Evolutionary conservation across 2,888 invertebrate species (phyloP).

Genomic region (Prionchulus punctatus): DNA sequence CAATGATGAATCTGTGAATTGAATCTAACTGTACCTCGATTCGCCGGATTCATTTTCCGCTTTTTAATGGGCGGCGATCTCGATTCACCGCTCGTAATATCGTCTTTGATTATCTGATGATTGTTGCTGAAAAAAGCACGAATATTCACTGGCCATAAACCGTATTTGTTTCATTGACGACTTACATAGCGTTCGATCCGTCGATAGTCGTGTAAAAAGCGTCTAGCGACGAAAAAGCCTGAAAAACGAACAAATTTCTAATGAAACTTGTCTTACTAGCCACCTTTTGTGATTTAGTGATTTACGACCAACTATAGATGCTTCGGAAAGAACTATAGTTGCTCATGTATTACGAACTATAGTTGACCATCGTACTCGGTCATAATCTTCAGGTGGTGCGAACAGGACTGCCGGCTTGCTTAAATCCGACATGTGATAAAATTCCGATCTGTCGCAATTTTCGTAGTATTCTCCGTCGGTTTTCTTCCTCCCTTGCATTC

Average conservation of each 20-base stretch:
- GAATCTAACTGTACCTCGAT: constrained; percentile 28
- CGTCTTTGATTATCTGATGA: neutral
- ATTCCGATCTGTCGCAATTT: constrained; percentile 84
- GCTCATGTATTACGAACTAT: too few species aligned
- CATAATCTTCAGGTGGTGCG: constrained; percentile 73
- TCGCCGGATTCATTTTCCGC: constrained; percentile 22
- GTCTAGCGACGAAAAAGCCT: too few species aligned
- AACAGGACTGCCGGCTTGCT: constrained; percentile 84
- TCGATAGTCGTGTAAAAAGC: neutral
- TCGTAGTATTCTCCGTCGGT: constrained; percentile 91
- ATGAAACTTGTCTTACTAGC: too few species aligned
- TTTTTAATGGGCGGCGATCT: constrained; percentile 25
- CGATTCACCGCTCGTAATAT: constrained; percentile 7
- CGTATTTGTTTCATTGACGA: neutral
- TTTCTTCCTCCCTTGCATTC: constrained; percentile 50
- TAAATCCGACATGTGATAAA: constrained; percentile 91
- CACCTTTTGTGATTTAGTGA: too few species aligned
- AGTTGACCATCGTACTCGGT: too few species aligned
- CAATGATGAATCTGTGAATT: too few species aligned
- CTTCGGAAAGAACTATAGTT: too few species aligned
- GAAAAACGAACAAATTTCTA: too few species aligned
- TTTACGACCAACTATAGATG: too few species aligned
- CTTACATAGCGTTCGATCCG: neutral
- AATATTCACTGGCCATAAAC: neutral
- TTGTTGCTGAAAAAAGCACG: neutral